Evolutionary conservation across 2,888 invertebrate species (phyloP).

Genomic region (Pelosia muscerda): DNA sequence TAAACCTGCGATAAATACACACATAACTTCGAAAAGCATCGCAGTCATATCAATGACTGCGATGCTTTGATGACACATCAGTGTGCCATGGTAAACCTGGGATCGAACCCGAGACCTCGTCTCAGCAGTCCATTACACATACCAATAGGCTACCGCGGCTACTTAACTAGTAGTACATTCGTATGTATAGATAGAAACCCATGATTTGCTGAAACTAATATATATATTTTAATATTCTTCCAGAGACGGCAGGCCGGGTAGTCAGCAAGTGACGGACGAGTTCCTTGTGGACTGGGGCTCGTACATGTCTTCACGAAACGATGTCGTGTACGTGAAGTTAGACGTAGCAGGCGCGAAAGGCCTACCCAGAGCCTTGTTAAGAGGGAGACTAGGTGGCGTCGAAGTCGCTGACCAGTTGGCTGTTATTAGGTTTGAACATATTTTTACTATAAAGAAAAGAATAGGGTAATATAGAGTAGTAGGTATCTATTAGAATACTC

Average conservation of each 20-base stretch:
- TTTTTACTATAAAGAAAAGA: background rate
- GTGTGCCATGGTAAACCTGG: too few species aligned
- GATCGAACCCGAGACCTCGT: too few species aligned
- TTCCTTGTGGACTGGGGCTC: conserved; percentile 96
- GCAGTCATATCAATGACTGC: too few species aligned
- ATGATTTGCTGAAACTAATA: too few species aligned
- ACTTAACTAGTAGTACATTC: too few species aligned
- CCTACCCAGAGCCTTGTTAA: conserved; percentile 93
- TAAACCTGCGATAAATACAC: too few species aligned
- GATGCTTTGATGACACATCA: too few species aligned
- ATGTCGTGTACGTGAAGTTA: conserved; percentile 95
- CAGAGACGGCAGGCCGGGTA: conserved; percentile 97
- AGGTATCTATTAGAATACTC: too few species aligned
- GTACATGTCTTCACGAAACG: conserved; percentile 96
- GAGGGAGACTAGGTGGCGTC: conserved; percentile 94
- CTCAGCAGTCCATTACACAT: too few species aligned
- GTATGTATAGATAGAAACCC: too few species aligned
- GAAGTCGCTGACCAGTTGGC: conserved; percentile 97
- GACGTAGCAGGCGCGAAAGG: conserved; percentile 96
- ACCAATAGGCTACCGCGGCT: too few species aligned
- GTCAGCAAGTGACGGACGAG: conserved; percentile 95
- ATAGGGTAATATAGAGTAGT: background rate
- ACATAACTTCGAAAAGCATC: too few species aligned
- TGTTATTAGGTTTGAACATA: conserved; percentile 88
- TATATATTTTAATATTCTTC: background rate